phyloP scores from a whole-genome alignment of 2,797 vertebrate genomes.

The Argyrosomus regius region DNA sequence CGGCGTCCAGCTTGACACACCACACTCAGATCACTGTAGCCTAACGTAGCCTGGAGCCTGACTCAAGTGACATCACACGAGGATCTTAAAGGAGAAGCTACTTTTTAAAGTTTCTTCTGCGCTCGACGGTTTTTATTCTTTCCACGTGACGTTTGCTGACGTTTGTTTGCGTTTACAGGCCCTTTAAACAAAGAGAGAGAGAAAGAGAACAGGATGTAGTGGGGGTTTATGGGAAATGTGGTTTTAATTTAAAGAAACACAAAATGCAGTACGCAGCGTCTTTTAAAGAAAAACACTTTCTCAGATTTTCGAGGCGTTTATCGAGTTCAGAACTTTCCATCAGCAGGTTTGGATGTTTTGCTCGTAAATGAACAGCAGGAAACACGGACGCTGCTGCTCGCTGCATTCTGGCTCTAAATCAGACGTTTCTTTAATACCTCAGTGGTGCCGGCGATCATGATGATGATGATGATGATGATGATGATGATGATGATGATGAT shows the following conservation, averaged over 20 bases:
- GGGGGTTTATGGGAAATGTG: slow-evolving; percentile 43
- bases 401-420: neutral
- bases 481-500: neutral
- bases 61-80: neutral
- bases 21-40: no score
- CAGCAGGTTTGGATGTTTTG: slow-evolving; percentile 1
- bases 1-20: no score
- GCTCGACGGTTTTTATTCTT: neutral
- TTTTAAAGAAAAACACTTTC: neutral
- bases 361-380: slow-evolving; percentile 21
- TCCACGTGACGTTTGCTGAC: slow-evolving; percentile 6
- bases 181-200: slow-evolving; percentile 6
- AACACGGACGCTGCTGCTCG: neutral
- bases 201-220: neutral
- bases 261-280: neutral
- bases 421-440: neutral
- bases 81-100: neutral
- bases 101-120: neutral
- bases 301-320: neutral
- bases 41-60: neutral
- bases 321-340: neutral
- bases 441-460: neutral
- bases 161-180: slow-evolving; percentile 32
- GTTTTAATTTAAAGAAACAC: slow-evolving; percentile 18
- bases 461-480: neutral